Conservation (phyloP, 30 jellyfish, hydroid and myxozoan genomes). For the Catostylus mosaicus region DNA sequence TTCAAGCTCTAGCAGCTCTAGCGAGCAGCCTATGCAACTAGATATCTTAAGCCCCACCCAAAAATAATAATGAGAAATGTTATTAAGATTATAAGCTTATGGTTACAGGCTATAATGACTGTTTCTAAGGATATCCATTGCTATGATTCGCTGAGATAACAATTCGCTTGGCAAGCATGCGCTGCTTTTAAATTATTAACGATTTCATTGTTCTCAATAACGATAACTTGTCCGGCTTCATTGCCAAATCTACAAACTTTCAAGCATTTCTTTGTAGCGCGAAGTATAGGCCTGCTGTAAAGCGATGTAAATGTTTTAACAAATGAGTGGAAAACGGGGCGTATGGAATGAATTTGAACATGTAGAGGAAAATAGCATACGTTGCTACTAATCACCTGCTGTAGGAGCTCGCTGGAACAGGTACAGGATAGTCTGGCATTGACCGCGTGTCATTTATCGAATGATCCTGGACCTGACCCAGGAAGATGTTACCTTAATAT, state of each 20-base stretch:
- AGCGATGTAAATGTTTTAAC: too few relatives aligned
- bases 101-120: neutral
- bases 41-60: too few relatives aligned
- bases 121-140: slow-evolving; percentile 1
- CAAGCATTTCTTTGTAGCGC: neutral
- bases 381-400: neutral
- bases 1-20: too few relatives aligned
- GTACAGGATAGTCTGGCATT: too few relatives aligned
- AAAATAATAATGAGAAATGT: too few relatives aligned
- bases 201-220: neutral
- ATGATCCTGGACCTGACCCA: too few relatives aligned
- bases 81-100: neutral
- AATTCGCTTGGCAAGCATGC: neutral
- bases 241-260: neutral
- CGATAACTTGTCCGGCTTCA: neutral
- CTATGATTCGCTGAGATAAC: neutral
- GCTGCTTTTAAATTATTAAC: neutral
- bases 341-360: neutral
- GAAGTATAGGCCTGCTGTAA: neutral
- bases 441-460: too few relatives aligned
- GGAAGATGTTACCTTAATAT: too few relatives aligned
- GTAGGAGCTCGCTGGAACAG: too few relatives aligned
- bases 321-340: neutral
- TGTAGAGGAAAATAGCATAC: neutral
- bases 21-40: too few relatives aligned